These are phyloP conservation scores for Chironomus striatipennis DNA, from an alignment of 1,140 invertebrate species.

Conservation along the genomic window DNA sequence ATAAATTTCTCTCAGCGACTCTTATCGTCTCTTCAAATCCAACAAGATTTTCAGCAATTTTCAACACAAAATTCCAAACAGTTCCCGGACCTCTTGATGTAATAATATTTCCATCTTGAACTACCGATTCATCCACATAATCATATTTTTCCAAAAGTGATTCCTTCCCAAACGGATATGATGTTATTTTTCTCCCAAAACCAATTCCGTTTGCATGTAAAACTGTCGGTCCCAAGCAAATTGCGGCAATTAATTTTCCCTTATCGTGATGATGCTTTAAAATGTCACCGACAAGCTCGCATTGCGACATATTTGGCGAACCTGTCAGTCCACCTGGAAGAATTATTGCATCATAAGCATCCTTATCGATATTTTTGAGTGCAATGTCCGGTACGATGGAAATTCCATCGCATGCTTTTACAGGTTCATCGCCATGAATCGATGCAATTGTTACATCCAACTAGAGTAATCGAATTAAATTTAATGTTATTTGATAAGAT, in stretches of 20 bases:
- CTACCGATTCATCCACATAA: slow-evolving; percentile 62
- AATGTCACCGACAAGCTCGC: slow-evolving; percentile 61
- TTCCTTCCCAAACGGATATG: slow-evolving; percentile 77
- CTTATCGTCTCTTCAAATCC: slow-evolving; percentile 62
- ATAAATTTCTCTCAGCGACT: slow-evolving; percentile 53
- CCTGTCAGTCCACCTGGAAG: slow-evolving; percentile 89
- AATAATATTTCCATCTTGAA: slow-evolving; percentile 79
- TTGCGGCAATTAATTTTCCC: slow-evolving; percentile 75
- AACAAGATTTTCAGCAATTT: slow-evolving; percentile 68
- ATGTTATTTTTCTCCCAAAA: slow-evolving; percentile 73
- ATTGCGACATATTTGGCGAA: slow-evolving; percentile 67
- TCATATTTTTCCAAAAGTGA: slow-evolving; percentile 53
- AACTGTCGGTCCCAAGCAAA: slow-evolving; percentile 87
- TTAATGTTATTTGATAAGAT: neutral
- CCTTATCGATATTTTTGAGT: slow-evolving; percentile 47
- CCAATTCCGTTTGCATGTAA: slow-evolving; percentile 80
- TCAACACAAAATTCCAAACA: slow-evolving; percentile 82
- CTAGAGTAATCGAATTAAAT: slow-evolving; percentile 40
- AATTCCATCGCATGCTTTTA: slow-evolving; percentile 76
- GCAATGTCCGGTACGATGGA: slow-evolving; percentile 69
- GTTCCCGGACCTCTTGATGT: slow-evolving; percentile 91
- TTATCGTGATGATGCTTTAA: slow-evolving; percentile 69
- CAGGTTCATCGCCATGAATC: slow-evolving; percentile 50
- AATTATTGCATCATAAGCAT: slow-evolving; percentile 52
- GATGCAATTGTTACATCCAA: slow-evolving; percentile 78